Percentiles rank a stretch among this genome's conserved stretches.
Evolutionary conservation across 2,797 vertebrate genomes (phyloP).

Genomic region (Neomorphus geoffroyi): DNA sequence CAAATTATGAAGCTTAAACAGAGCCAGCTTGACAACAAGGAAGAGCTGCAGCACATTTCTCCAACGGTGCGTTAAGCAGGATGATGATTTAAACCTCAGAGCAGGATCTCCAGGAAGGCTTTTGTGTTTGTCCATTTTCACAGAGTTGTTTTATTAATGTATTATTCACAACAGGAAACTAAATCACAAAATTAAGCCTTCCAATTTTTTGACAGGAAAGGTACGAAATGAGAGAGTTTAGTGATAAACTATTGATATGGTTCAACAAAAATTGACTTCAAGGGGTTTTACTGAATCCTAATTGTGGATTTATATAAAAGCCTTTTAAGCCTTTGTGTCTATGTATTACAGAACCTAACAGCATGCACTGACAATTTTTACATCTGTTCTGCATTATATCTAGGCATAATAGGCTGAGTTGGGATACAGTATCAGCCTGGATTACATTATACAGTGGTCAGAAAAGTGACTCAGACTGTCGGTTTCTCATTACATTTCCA

Average conservation of each 20-base stretch:
- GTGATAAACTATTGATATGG: conserved; percentile 17
- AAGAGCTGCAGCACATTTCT: neutral
- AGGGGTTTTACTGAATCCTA: conserved; percentile 35
- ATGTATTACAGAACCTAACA: conserved; percentile 6
- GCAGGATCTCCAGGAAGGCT: conserved; percentile 26
- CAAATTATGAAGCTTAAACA: conserved; percentile 6
- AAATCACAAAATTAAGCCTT: conserved; percentile 34
- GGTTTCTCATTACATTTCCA: neutral
- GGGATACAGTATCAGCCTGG: neutral
- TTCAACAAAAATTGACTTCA: conserved; percentile 43
- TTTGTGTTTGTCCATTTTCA: conserved; percentile 27
- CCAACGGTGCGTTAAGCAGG: neutral
- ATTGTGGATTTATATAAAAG: conserved; percentile 40
- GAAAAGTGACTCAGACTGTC: neutral
- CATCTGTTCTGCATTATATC: conserved; percentile 34
- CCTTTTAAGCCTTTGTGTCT: conserved; percentile 34
- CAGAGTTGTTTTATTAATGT: conserved; percentile 11
- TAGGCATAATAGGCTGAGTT: neutral
- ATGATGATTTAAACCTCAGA: conserved; percentile 41
- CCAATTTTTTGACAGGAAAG: neutral
- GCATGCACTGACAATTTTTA: conserved; percentile 7
- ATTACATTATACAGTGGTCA: neutral
- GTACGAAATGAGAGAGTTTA: neutral
- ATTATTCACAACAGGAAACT: neutral
- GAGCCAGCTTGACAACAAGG: neutral